These are phyloP conservation scores for Opisthograptis luteolata DNA, from an alignment of 2,888 invertebrate genomes.

Conservation along the genomic window DNA sequence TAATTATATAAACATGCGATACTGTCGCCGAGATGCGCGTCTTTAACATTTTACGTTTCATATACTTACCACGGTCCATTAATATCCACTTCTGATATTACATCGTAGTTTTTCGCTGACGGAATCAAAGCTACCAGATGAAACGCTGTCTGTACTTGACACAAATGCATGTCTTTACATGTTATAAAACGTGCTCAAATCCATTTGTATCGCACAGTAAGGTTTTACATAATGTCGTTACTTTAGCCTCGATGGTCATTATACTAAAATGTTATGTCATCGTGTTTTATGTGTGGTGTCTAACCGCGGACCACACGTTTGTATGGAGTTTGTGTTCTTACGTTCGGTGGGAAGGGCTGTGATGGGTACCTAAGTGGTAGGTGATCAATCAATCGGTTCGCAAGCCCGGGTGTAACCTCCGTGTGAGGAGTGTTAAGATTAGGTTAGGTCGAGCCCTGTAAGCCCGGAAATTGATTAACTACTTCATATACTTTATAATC, in stretches of 20 bases:
- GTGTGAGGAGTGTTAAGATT: constrained; percentile 23
- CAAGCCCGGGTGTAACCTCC: constrained; percentile 25
- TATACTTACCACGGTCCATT: no score
- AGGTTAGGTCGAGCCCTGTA: constrained; percentile 17
- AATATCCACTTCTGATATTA: constrained; percentile 5
- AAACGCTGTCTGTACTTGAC: constrained; percentile 31
- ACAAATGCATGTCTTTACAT: constrained; percentile 30
- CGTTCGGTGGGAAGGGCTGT: constrained; percentile 5
- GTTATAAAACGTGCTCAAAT: constrained; percentile 27
- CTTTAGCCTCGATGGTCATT: constrained; percentile 36
- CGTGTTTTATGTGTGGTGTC: constrained; percentile 22
- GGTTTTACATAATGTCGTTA: constrained; percentile 36
- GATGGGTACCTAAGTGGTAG: constrained; percentile 2
- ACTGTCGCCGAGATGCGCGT: constrained; percentile 1
- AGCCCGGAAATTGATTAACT: constrained; percentile 32
- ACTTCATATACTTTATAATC: no score
- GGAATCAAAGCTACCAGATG: constrained; percentile 17
- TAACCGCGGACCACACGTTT: constrained; percentile 10
- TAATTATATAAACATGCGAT: constrained; percentile 8
- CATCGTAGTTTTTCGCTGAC: neutral
- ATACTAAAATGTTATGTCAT: constrained; percentile 34
- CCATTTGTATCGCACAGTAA: constrained; percentile 29
- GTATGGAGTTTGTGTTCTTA: constrained; percentile 16
- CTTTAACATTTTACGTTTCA: neutral
- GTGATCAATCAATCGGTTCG: constrained; percentile 31